Evolutionary conservation across 1,140 invertebrate species (phyloP), one percentile per base, ranked within the genome.

Genomic region (Drosophila kurseongensis): DNA sequence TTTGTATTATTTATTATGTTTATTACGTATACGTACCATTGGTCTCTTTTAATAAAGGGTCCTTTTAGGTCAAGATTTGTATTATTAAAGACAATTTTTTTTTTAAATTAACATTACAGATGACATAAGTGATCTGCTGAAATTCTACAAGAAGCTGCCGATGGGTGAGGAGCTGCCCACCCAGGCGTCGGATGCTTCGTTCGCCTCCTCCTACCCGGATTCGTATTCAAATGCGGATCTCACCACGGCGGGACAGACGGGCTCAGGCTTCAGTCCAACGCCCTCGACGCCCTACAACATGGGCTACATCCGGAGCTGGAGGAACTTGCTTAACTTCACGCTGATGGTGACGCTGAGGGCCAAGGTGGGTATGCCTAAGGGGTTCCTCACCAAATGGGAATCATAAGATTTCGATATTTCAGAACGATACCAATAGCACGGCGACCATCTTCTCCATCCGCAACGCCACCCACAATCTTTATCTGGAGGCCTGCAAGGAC

Each of bases 391-490:
- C 0, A 23, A 29, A 60, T 32, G 35, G 4, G 27, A 51, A 44
- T 14, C 18, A 16, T 35, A 14, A 9, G 6, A 36, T 35, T 10
- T 52, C 14, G 7, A 7, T 12, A 36, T 62, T 74, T 10, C 73
- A 92, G 91, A 92, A 92, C 47, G 91, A 91, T 60, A 91, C 80
- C 10, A 81, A 78, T 55, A 78, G 73, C 41, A 78, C 88, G 48
- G 80, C 91, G 13, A 91, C 81, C 50, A 90, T 92, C 41, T 92
- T 92, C 55, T 92, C 91, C 44, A 89, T 92, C 63, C 80, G 91
- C 42, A 92, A 92, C 29, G 56, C 61, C 40, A 92, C 90, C 54
- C 91, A 92, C 74, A 92, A 92, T 79, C 58, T 92, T 44, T 92
- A 92, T 80, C 68, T 92, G 88, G 91, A 92, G 71, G 74, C 82